Evolutionary conservation across 2,113 vertebrate genomes (phyloP).

Genomic region (Scatophagus argus): DNA sequence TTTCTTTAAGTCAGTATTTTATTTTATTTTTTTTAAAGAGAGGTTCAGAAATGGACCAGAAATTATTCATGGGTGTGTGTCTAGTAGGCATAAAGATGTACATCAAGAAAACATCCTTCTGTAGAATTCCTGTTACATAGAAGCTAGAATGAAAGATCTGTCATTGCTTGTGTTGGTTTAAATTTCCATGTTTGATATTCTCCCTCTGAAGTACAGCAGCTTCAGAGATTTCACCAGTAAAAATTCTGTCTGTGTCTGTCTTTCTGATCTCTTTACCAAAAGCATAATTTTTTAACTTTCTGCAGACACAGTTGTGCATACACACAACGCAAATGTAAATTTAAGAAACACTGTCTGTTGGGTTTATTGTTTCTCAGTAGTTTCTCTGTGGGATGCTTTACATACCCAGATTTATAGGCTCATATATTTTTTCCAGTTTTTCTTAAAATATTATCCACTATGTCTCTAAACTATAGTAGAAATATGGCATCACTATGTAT

Average conservation of each 20-base stretch:
- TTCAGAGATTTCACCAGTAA: slow-evolving; percentile 14
- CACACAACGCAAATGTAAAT: neutral
- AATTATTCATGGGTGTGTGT: neutral
- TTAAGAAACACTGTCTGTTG: neutral
- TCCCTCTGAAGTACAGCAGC: slow-evolving; percentile 12
- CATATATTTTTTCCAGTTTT: neutral
- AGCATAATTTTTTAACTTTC: neutral
- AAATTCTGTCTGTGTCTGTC: neutral
- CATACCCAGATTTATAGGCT: too few species aligned
- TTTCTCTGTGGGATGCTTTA: too few species aligned
- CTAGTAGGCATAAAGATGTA: neutral
- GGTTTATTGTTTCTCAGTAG: neutral
- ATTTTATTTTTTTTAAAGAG: neutral
- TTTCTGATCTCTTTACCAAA: slow-evolving; percentile 6
- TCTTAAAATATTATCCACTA: neutral
- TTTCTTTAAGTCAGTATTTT: neutral
- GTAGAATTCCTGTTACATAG: neutral
- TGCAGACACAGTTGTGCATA: neutral
- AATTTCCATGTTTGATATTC: slow-evolving; percentile 23
- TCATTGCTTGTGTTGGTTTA: slow-evolving; percentile 1
- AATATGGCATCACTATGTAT: neutral
- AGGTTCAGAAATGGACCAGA: neutral
- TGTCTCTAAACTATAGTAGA: neutral
- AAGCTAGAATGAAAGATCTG: slow-evolving; percentile 11
- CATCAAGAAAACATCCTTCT: neutral